phyloP scores from a whole-genome alignment of 2,888 invertebrate species.

The Lydus trimaculatus region DNA sequence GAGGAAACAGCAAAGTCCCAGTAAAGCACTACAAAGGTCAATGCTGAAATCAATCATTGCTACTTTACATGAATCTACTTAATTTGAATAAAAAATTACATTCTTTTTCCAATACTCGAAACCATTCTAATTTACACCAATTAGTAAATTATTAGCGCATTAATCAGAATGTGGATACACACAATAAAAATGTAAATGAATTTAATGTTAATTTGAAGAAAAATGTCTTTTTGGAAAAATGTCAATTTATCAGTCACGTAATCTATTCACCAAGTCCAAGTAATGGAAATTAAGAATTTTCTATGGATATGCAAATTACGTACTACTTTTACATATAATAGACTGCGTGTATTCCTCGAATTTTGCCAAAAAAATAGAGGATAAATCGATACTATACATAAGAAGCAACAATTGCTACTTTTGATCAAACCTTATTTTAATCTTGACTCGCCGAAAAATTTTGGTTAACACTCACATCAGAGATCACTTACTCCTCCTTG shows the following conservation, averaged over 20 bases:
- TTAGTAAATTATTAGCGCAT: constrained; percentile 1
- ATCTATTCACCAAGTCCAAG: constrained; percentile 21
- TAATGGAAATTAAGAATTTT: constrained; percentile 25
- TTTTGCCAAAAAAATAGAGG: constrained; percentile 1
- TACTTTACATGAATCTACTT: not conserved
- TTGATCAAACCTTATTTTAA: constrained; percentile 10
- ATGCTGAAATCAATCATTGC: not conserved
- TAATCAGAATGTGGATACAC: constrained; percentile 11
- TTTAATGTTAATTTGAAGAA: constrained; percentile 10
- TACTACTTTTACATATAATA: constrained; percentile 24
- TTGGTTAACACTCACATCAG: constrained; percentile 53
- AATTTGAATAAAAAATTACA: not conserved
- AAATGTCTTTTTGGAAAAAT: constrained; percentile 22
- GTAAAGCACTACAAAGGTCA: not conserved
- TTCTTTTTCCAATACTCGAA: not conserved
- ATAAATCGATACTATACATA: not conserved
- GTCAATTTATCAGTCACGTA: constrained; percentile 27
- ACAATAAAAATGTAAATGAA: constrained; percentile 26
- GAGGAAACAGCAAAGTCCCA: not conserved
- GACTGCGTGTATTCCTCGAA: constrained; percentile 2
- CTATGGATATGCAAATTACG: constrained; percentile 29
- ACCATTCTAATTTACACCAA: not conserved
- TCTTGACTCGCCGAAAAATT: constrained; percentile 11
- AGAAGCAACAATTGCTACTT: not conserved
- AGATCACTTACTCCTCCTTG: constrained; percentile 56